phyloP scores from a whole-genome alignment of 2,888 invertebrate species.

The Trissoscelio sp. region DNA sequence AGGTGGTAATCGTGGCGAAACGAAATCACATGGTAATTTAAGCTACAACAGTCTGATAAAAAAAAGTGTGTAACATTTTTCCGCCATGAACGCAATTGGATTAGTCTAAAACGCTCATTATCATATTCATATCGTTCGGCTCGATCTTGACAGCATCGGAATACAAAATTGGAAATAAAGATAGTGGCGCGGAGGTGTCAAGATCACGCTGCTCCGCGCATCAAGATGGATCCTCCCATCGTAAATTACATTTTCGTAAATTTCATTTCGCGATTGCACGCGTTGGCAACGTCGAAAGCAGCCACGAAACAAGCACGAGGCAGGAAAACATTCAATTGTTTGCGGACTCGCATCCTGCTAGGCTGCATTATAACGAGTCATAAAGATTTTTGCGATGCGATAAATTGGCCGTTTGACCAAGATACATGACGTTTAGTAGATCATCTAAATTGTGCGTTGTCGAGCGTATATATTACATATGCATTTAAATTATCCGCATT shows the following conservation, averaged over 20 bases:
- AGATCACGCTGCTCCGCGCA: constrained; percentile 53
- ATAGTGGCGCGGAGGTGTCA: constrained; percentile 61
- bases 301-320: constrained; percentile 62
- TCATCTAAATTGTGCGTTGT: constrained; percentile 72
- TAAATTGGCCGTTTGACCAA: constrained; percentile 76
- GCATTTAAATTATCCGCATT: constrained; percentile 48
- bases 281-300: constrained; percentile 59
- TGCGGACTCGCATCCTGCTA: constrained; percentile 68
- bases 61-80: constrained; percentile 65
- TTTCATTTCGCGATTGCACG: constrained; percentile 66
- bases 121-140: constrained; percentile 49
- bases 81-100: constrained; percentile 50
- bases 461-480: constrained; percentile 62
- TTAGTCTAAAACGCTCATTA: constrained; percentile 61
- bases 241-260: constrained; percentile 69
- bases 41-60: constrained; percentile 46
- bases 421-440: constrained; percentile 75
- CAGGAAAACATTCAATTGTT: constrained; percentile 70
- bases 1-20: too few relatives aligned
- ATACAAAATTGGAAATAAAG: constrained; percentile 57
- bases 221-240: constrained; percentile 64
- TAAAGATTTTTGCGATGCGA: constrained; percentile 76
- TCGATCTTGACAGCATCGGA: constrained; percentile 42
- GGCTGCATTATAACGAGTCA: constrained; percentile 70
- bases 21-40: constrained; percentile 58